These are phyloP conservation scores for Clanis bilineata DNA, from an alignment of 2,888 invertebrate species.

Conservation along the genomic window DNA sequence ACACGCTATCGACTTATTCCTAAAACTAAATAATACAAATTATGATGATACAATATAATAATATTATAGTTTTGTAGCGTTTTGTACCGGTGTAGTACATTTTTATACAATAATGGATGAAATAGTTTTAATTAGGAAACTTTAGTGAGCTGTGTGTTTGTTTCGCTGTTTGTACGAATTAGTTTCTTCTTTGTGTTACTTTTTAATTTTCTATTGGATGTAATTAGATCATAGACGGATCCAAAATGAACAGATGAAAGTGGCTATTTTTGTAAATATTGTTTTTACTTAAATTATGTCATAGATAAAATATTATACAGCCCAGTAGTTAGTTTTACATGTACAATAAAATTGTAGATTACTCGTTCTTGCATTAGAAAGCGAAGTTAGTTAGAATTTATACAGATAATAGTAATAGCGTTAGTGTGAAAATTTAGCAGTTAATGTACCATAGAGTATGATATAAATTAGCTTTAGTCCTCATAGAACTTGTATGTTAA, in stretches of 20 bases:
- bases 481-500: constrained; percentile 56
- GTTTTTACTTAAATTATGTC: constrained; percentile 77
- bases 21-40: constrained; percentile 31
- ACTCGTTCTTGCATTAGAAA: constrained; percentile 67
- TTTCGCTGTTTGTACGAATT: constrained; percentile 42
- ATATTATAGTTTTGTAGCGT: constrained; percentile 49
- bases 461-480: constrained; percentile 59
- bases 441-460: constrained; percentile 71
- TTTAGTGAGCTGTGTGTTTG: constrained; percentile 47
- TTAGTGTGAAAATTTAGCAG: constrained; percentile 69
- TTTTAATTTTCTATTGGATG: constrained; percentile 46
- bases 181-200: constrained; percentile 51
- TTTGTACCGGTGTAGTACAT: constrained; percentile 57
- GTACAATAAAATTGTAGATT: constrained; percentile 80
- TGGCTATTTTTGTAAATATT: constrained; percentile 81
- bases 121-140: constrained; percentile 36
- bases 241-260: constrained; percentile 61
- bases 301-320: constrained; percentile 69
- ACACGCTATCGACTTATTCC: constrained; percentile 40
- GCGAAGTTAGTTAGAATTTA: constrained; percentile 74
- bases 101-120: constrained; percentile 42
- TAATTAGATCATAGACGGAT: constrained; percentile 57
- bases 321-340: constrained; percentile 78
- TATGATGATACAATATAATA: constrained; percentile 31
- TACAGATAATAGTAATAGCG: constrained; percentile 73